Conservation (phyloP, 2,888 invertebrate species). For the Acronicta aceris region DNA sequence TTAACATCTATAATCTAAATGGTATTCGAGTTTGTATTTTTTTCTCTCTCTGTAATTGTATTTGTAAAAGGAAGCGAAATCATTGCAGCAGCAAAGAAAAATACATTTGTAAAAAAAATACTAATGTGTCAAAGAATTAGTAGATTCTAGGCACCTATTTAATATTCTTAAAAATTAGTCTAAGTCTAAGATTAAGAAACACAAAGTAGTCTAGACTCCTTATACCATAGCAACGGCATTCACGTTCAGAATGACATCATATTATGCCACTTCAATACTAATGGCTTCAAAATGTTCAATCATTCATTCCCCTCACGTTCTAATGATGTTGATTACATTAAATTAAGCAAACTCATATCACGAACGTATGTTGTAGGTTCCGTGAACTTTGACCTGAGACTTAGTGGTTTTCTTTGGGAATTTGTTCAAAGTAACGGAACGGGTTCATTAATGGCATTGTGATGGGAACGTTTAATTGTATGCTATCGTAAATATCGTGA, state of each 20-base stretch:
- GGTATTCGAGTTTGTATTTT: background rate
- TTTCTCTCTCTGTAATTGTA: background rate
- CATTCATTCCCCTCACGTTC: slow-evolving; percentile 45
- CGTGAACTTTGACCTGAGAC: slow-evolving; percentile 50
- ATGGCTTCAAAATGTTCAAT: slow-evolving; percentile 22
- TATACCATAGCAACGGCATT: slow-evolving; percentile 29
- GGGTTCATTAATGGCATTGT: slow-evolving; percentile 52
- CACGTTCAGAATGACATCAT: slow-evolving; percentile 42
- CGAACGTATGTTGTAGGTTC: slow-evolving; percentile 40
- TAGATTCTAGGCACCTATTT: too few species aligned
- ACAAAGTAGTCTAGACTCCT: slow-evolving; percentile 27
- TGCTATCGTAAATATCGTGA: slow-evolving; percentile 39
- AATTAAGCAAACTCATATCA: slow-evolving; percentile 49
- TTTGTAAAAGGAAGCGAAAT: background rate
- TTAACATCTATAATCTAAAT: too few species aligned
- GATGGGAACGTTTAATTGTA: slow-evolving; percentile 50
- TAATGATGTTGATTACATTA: slow-evolving; percentile 49
- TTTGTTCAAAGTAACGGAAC: slow-evolving; percentile 45
- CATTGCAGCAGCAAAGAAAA: background rate
- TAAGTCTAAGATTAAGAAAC: background rate
- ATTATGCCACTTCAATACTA: slow-evolving; percentile 40
- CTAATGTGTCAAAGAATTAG: too few species aligned
- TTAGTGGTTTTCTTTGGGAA: slow-evolving; percentile 46
- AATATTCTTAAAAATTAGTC: too few species aligned
- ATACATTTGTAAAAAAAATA: too few species aligned